A percentile compares a stretch with the other conserved stretches of the same genome.
phyloP scores from a whole-genome alignment of 2,888 invertebrate species.

The Noctua fimbriata region DNA sequence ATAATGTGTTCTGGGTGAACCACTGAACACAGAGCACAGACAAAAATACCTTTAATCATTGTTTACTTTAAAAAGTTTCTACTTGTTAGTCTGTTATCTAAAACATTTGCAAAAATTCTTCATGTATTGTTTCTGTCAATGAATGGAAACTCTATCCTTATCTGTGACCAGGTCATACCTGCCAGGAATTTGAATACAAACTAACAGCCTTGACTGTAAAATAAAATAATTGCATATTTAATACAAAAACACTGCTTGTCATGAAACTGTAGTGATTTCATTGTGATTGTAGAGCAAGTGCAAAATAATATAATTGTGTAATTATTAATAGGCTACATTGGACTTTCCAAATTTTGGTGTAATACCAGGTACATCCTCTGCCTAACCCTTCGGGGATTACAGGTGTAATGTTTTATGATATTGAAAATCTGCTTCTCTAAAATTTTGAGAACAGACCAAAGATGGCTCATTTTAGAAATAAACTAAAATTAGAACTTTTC shows the following conservation, averaged over 20 bases:
- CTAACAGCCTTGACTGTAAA: slow-evolving; percentile 51
- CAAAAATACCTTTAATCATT: background rate
- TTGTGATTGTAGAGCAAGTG: background rate
- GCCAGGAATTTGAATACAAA: slow-evolving; percentile 36
- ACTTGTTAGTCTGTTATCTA: slow-evolving; percentile 26
- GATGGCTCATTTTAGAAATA: background rate
- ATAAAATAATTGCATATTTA: slow-evolving; percentile 49
- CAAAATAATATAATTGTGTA: background rate
- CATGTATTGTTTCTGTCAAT: slow-evolving; percentile 22
- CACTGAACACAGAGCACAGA: background rate
- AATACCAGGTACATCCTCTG: background rate
- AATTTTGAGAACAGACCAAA: background rate
- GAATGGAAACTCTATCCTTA: slow-evolving; percentile 43
- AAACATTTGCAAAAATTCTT: slow-evolving; percentile 30
- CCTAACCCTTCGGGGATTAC: background rate
- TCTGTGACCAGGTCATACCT: slow-evolving; percentile 49
- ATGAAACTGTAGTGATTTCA: background rate
- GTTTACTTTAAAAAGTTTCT: background rate
- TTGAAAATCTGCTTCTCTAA: background rate
- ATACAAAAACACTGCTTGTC: background rate
- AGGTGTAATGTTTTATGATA: background rate
- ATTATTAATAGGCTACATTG: background rate
- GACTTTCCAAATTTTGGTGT: background rate
- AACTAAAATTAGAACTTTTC: background rate
- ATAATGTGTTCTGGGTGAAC: background rate